Base-by-base conservation (phyloP, 2,113 vertebrate genomes). In the Bungarus multicinctus region DNA sequence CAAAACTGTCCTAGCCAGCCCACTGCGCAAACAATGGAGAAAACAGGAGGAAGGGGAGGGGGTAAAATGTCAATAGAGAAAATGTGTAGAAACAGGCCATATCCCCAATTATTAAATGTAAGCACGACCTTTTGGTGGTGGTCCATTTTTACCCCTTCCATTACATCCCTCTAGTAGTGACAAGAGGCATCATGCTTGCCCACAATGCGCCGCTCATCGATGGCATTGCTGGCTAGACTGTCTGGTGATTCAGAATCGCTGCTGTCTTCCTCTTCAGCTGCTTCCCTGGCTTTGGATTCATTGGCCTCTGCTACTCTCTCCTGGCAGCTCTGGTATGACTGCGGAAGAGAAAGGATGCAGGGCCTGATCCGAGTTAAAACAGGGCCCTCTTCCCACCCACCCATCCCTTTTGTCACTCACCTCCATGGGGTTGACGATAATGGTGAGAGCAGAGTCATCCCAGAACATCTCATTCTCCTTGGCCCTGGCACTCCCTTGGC, bases 391-490 rank as follows among this genome's bases (percentile, higher is more conserved):
- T 8, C 3, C 5, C 1, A 1, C 16, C 90, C 85, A 27, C 27
- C 91, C 81, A n/a, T 57, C 90, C 87, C 86, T 34, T 18, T 4
- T n/a, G 45, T 58, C 27, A 53, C 96, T 98, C 96, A 99, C 99
- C 99, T 99, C 99, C 99, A 99, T 99, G 45, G 99, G 99, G 97
- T 99, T 99, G 92, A 99, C 99, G 0, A 99, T 99, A 94, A 99
- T 99, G 94, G 99, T 99, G 96, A 99, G 99, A 1, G 99, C 99
- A 0, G 99, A 99, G 97, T 99, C 99, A 0, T 99, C 99, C 99
- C 99, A 99, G 97, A 99, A 99, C 97, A 98, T 97, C 94, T 98
- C 98, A 0, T 98, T 97, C 5, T 99, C 99, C 96, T 99, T 99
- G 89, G 98, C 96, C 3, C 96, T 93, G 0, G 97, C 94, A 93